Evolutionary conservation across 2,797 vertebrate genomes (phyloP), one percentile per base, ranked within the genome.

Genomic region (Garrulus glandarius): DNA sequence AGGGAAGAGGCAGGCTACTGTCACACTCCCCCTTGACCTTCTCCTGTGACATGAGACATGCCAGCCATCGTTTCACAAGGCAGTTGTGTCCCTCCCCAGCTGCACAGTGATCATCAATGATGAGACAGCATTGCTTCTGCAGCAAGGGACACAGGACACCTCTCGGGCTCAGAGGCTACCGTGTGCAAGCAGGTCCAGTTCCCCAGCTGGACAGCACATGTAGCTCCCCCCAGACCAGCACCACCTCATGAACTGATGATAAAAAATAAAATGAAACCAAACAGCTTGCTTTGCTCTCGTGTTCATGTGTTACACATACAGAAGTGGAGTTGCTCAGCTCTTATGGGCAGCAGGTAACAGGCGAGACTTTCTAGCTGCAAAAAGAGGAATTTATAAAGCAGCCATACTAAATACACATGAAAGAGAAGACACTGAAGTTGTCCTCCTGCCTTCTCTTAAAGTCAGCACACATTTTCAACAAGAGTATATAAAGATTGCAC

Each of bases 31-130:
- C 52, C 53, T n/a, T 27, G 41, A 50, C 56, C 29, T 83, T 69
- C 56, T 57, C 68, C 79, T 46, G 8, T 26, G 53, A 52, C 53
- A 36, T 2, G 29, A 56, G 57, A 22, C 0, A 0, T 11, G n/a
- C 20, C 68, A 46, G 72, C 32, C 41, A n/a, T 10, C 9, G 0
- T 26, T n/a, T 60, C 0, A 0, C 55, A 68, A 52, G 61, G 63
- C 36, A 46, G 13, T 8, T 3, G 1, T 15, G 13, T 29, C 69
- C 60, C 65, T 61, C 32, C 22, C 10, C 13, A 3, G 15, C 8
- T 0, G 0, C 21, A 19, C 23, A 13, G 57, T 3, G 20, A 32
- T 13, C 2, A 0, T 60, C 36, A 21, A 0, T 9, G 70, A 39
- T 3, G 3, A 22, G 57, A 68, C 1, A 2, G 21, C 68, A 29